phyloP scores from a whole-genome alignment of 2,797 vertebrate species.

The Acipenser oxyrinchus region DNA sequence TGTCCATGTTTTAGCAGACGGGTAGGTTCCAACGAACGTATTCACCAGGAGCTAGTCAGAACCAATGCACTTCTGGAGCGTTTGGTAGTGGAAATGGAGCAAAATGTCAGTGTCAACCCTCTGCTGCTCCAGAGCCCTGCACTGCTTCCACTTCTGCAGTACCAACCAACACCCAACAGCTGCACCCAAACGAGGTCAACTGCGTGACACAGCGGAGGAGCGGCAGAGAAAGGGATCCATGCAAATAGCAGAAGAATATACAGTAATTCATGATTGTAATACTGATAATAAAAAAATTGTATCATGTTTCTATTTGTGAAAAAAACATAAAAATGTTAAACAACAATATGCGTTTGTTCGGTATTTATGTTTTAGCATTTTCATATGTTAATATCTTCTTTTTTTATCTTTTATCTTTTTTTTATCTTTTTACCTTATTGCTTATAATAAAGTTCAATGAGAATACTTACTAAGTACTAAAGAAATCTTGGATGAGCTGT shows the following conservation, averaged over 20 bases:
- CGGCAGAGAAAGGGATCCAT: neutral
- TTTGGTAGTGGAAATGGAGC: neutral
- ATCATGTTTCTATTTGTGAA: neutral
- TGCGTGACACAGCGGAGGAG: neutral
- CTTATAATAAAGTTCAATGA: too few species aligned
- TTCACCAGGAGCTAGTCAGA: neutral
- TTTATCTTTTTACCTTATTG: too few species aligned
- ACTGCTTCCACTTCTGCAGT: neutral
- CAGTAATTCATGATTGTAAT: too few species aligned
- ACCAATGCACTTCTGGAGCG: neutral
- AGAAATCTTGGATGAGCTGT: too few species aligned
- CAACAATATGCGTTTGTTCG: too few species aligned
- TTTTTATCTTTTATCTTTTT: too few species aligned
- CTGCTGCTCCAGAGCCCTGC: neutral
- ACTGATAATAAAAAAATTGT: neutral
- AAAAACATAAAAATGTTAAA: too few species aligned
- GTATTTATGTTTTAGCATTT: too few species aligned
- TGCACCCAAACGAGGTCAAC: neutral
- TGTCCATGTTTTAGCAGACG: neutral
- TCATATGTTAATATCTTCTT: too few species aligned
- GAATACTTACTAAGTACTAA: too few species aligned
- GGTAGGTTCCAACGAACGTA: neutral
- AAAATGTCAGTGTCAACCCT: neutral
- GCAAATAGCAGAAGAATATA: neutral
- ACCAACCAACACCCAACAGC: neutral